These are phyloP conservation scores for Psix sp. DNA, from an alignment of 1,140 invertebrate genomes.

Conservation along the genomic window DNA sequence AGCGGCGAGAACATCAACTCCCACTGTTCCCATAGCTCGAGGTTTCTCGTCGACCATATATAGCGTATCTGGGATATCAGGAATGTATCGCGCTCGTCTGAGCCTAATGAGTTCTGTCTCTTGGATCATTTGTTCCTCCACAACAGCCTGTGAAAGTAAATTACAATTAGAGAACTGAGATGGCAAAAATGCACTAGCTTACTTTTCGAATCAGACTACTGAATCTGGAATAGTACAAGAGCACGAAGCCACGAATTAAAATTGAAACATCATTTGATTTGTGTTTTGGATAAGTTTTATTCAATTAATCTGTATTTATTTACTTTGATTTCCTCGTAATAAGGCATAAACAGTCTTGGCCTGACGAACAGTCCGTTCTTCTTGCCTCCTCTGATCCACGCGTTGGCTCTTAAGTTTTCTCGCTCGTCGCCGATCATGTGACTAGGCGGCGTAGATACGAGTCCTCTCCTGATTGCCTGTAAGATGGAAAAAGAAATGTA, in stretches of 20 bases:
- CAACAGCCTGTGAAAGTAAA: slow-evolving; percentile 79
- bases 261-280: too few relatives aligned
- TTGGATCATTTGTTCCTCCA: slow-evolving; percentile 89
- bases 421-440: slow-evolving; percentile 89
- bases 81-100: slow-evolving; percentile 82
- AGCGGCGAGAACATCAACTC: slow-evolving; percentile 80
- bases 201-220: too few relatives aligned
- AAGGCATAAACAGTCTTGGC: slow-evolving; percentile 93
- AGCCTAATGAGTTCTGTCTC: slow-evolving; percentile 87
- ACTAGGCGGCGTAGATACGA: slow-evolving; percentile 90
- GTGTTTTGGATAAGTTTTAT: slow-evolving; percentile 2
- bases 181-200: too few relatives aligned
- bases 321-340: slow-evolving; percentile 95
- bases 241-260: too few relatives aligned
- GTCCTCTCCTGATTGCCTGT: slow-evolving; percentile 87
- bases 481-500: slow-evolving; percentile 1
- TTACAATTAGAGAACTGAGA: not conserved
- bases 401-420: slow-evolving; percentile 85
- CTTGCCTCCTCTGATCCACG: slow-evolving; percentile 89
- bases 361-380: slow-evolving; percentile 89
- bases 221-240: too few relatives aligned
- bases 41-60: slow-evolving; percentile 92
- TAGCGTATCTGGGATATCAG: slow-evolving; percentile 93
- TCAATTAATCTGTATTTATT: slow-evolving; percentile 16
- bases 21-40: slow-evolving; percentile 80